Conservation (phyloP, 2,888 invertebrate genomes). For the Stictocephala bisonia region DNA sequence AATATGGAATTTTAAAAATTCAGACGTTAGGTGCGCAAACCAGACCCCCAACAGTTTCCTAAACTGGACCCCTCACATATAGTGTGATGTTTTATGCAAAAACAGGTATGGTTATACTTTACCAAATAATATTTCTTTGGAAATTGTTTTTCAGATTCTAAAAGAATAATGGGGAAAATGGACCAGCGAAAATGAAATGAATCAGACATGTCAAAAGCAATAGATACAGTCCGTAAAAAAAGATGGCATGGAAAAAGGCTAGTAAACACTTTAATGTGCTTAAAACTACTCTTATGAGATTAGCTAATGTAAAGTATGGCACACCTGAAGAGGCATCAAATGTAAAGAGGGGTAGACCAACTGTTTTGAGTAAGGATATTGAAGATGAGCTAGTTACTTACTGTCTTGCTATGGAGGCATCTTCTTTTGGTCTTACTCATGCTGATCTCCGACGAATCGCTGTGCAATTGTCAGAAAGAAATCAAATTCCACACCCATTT, state of each 20-base stretch:
- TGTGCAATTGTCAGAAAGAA: conserved; percentile 46
- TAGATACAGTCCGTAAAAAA: background rate
- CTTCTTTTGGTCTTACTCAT: conserved; percentile 45
- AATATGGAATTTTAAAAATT: too few species aligned
- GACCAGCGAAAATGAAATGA: background rate
- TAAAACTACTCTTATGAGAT: conserved; percentile 36
- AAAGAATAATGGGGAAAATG: background rate
- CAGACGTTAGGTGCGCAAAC: too few species aligned
- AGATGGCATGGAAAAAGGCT: conserved; percentile 5
- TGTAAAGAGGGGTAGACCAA: conserved; percentile 41
- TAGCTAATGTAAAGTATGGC: conserved; percentile 39
- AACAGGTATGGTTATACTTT: too few species aligned
- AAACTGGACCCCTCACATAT: too few species aligned
- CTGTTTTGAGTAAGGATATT: conserved; percentile 31
- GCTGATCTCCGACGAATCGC: conserved; percentile 49
- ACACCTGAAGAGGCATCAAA: conserved; percentile 38
- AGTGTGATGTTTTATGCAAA: too few species aligned
- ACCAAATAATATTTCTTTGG: background rate
- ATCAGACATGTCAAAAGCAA: conserved; percentile 9
- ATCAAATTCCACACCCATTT: conserved; percentile 52
- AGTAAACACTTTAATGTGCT: conserved; percentile 24
- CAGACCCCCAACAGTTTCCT: too few species aligned
- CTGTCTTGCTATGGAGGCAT: conserved; percentile 46
- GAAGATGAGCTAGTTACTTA: conserved; percentile 47
- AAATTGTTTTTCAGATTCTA: background rate